Conservation (phyloP, 2,888 invertebrate species). For the Stegana nigrithorax region DNA sequence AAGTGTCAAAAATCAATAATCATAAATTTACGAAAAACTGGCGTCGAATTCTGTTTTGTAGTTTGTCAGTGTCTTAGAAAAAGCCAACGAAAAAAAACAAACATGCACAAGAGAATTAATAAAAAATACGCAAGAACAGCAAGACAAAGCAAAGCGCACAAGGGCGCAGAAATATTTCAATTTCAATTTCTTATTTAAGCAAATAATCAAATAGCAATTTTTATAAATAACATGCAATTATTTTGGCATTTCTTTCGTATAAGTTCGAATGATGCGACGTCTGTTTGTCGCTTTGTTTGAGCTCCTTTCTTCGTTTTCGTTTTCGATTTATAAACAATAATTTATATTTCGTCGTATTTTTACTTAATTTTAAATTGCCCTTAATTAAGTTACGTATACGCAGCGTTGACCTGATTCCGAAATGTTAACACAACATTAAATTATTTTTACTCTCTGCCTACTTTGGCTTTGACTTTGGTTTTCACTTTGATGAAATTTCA, state of each 20-base stretch:
- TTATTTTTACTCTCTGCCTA: neutral
- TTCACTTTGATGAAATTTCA: neutral
- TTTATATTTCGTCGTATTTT: too few species aligned
- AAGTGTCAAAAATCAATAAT: constrained; percentile 63
- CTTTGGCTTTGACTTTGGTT: neutral
- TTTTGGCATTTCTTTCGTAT: constrained; percentile 38
- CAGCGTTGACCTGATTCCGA: constrained; percentile 9
- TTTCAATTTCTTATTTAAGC: constrained; percentile 15
- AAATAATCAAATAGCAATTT: constrained; percentile 56
- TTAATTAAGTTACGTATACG: constrained; percentile 9
- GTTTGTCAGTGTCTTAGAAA: constrained; percentile 36
- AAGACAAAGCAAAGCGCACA: neutral
- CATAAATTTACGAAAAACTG: constrained; percentile 58
- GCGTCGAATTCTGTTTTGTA: constrained; percentile 37
- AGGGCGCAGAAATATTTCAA: neutral
- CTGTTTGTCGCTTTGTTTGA: too few species aligned
- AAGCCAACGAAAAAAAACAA: neutral
- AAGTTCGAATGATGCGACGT: constrained; percentile 50
- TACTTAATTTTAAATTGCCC: too few species aligned
- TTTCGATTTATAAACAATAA: too few species aligned
- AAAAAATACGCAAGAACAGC: neutral
- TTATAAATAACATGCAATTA: constrained; percentile 9
- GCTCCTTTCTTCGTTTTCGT: too few species aligned
- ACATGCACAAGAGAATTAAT: neutral
- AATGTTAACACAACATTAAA: too few species aligned